Conservation (phyloP, 2,113 vertebrate genomes). For the Daphoenositta chrysoptera region DNA sequence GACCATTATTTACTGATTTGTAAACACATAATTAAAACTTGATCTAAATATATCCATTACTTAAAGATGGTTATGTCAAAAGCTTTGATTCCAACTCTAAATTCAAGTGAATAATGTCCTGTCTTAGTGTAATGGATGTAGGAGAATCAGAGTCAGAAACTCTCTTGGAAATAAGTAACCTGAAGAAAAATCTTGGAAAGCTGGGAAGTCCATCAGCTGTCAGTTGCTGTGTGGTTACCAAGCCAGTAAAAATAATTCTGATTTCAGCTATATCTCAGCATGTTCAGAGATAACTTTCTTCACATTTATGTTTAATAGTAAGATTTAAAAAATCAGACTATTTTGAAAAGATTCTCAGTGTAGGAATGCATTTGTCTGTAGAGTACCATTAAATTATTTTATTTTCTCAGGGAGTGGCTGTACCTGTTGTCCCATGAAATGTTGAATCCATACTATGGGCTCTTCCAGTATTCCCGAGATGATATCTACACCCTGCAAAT, state of each 20-base stretch:
- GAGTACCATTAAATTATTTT: not conserved
- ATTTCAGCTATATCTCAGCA: not conserved
- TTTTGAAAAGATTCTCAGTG: not conserved
- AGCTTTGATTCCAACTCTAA: not conserved
- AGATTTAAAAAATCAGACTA: not conserved
- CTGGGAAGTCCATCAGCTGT: not conserved
- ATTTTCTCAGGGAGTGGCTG: slow-evolving; percentile 88
- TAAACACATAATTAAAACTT: not conserved
- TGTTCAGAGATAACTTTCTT: not conserved
- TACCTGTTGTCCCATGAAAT: slow-evolving; percentile 98
- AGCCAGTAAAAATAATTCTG: not conserved
- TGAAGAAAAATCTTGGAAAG: not conserved
- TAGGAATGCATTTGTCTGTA: not conserved
- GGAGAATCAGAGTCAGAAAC: not conserved
- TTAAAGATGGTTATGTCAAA: not conserved
- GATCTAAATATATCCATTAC: not conserved
- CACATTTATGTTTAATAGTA: not conserved
- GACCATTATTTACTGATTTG: not conserved
- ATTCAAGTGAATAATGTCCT: not conserved
- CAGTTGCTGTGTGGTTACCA: not conserved
- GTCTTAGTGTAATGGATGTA: not conserved
- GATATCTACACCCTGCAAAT: slow-evolving; percentile 98
- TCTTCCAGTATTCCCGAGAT: slow-evolving; percentile 98
- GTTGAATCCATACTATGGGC: slow-evolving; percentile 98
- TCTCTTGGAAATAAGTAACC: not conserved